A percentile compares a stretch with the other conserved stretches of the same genome.
phyloP scores from a whole-genome alignment of 2,113 vertebrate genomes.

The Gasterosteus aculeatus region DNA sequence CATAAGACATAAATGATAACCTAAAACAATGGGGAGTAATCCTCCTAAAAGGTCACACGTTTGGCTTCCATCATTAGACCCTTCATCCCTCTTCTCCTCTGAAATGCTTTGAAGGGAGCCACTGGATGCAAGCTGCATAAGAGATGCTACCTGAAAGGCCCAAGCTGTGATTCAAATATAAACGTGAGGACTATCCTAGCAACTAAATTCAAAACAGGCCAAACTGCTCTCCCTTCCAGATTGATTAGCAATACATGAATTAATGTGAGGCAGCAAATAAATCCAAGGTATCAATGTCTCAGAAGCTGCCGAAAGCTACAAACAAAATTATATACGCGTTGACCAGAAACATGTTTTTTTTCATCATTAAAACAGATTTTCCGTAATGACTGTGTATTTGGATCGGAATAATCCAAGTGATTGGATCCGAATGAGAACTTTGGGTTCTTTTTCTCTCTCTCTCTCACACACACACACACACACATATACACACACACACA shows the following conservation, averaged over 20 bases:
- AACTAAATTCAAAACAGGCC: conserved; percentile 3
- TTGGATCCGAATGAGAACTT: conserved; percentile 38
- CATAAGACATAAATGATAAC: not conserved
- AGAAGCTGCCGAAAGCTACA: conserved; percentile 4
- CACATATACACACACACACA: conserved; percentile 19
- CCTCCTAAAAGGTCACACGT: not conserved
- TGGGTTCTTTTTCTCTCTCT: conserved; percentile 19
- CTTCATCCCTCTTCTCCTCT: not conserved
- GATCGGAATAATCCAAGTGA: conserved; percentile 11
- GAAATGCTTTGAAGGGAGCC: not conserved
- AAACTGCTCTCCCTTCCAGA: not conserved
- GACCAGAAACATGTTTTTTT: not conserved
- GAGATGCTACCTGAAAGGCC: not conserved
- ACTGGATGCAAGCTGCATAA: not conserved
- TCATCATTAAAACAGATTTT: conserved; percentile 6
- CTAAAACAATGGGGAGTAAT: not conserved
- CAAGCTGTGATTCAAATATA: not conserved
- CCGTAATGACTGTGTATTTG: conserved; percentile 19
- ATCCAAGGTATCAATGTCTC: conserved; percentile 1
- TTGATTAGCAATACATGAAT: conserved; percentile 15
- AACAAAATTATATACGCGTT: not conserved
- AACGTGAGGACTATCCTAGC: not conserved
- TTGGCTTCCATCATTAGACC: not conserved
- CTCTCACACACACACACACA: conserved; percentile 13
- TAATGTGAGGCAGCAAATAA: not conserved